phyloP scores from a whole-genome alignment of 2,888 invertebrate species.

The Philaethria dido region DNA sequence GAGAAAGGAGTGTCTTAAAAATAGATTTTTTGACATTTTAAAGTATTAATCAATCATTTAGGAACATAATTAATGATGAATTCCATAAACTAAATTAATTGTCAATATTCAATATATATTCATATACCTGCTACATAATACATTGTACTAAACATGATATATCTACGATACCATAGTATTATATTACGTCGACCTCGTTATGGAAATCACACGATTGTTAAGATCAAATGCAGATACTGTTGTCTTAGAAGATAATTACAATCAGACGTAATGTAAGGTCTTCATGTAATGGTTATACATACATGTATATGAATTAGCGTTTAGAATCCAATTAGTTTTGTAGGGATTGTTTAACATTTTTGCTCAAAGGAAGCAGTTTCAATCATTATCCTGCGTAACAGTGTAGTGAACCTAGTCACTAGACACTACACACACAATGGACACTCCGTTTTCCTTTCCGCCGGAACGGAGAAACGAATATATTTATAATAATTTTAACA shows the following conservation, averaged over 20 bases:
- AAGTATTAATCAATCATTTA: no score
- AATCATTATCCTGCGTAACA: no score
- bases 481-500: no score
- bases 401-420: no score
- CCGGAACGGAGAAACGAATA: no score
- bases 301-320: background rate
- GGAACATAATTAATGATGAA: no score
- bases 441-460: no score
- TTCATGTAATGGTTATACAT: background rate
- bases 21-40: no score
- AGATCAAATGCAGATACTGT: conserved; percentile 27
- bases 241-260: conserved; percentile 15
- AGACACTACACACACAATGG: no score
- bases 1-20: no score
- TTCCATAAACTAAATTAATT: background rate
- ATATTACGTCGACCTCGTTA: conserved; percentile 15
- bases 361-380: no score
- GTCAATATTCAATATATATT: background rate
- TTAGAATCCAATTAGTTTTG: background rate
- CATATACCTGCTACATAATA: background rate
- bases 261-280: background rate
- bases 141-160: conserved; percentile 4
- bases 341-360: no score
- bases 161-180: background rate
- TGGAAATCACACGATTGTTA: conserved; percentile 28